Base-by-base conservation (phyloP, 2,113 vertebrate genomes). In the Bagarius yarrelli region DNA sequence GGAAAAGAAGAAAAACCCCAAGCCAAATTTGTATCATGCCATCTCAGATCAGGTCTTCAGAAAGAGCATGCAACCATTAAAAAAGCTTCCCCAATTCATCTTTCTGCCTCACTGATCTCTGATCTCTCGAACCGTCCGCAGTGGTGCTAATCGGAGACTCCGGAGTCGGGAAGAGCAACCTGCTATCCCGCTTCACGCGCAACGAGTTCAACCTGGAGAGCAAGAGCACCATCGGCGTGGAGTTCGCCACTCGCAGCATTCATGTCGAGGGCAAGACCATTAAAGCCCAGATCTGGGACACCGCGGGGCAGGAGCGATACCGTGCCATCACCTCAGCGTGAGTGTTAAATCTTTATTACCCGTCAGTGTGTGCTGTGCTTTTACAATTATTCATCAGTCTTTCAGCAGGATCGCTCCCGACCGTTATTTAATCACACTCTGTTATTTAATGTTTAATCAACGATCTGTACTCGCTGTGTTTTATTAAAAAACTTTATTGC, bases 271-370 rank as follows among this genome's bases (percentile, higher is more conserved):
- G 91, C 77, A 95, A 94, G 89, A 95, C 91, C 0, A 88, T 96
- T 85, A 96, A 96, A 90, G 95, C 95, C 25, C 95, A 96, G 91
- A 96, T 95, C 85, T 95, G 95, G 95, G 95, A 96, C 88, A 96
- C 95, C 0, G 95, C 95, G 0, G 94, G 95, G 53, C 95, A 95
- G 91, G 95, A 96, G 88, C 91, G 95, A 5, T 96, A 95, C 89
- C 88, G 95, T 0, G 95, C 95, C 80, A 95, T 95, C 90, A 95
- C 95, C 21, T 94, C 95, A 0, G 95, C 95, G 95, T 95, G 88
- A 94, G 95, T 93, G 3, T 52, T 36, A 34, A 71, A 21, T 2
- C 61, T 72, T 72, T n/a, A 73, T 30, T 27, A 23, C 19, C 32
- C 11, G 32, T 66, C 36, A 21, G 66, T 69, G 19, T n/a, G 13